A percentile compares a stretch with the other conserved stretches of the same genome.
phyloP scores from a whole-genome alignment of 2,113 vertebrate genomes.

The Limnothrissa miodon region DNA sequence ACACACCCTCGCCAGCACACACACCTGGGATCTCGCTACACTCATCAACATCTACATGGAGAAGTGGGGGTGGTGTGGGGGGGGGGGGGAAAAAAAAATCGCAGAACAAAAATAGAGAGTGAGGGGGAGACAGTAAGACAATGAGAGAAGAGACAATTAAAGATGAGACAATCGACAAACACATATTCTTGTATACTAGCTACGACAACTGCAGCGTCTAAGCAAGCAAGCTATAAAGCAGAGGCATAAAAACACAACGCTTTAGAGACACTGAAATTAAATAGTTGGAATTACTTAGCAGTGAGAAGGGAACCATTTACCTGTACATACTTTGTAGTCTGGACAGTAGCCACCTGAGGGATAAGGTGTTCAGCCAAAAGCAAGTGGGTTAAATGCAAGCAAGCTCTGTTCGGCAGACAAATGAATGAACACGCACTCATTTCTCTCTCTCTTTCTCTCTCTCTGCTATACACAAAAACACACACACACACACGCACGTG shows the following conservation, averaged over 20 bases:
- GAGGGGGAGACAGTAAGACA: conserved; percentile 5
- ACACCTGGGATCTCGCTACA: conserved; percentile 58
- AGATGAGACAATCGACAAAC: neutral
- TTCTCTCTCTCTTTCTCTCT: neutral
- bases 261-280: neutral
- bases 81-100: too few relatives aligned
- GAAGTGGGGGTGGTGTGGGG: neutral
- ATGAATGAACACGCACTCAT: neutral
- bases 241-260: neutral
- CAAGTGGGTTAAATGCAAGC: conserved; percentile 10
- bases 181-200: neutral
- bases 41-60: conserved; percentile 73
- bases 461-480: neutral
- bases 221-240: neutral
- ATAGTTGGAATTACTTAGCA: neutral
- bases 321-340: neutral
- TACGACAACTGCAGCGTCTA: neutral
- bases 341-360: neutral
- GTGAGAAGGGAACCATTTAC: neutral
- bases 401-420: neutral
- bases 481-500: neutral
- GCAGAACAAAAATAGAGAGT: neutral
- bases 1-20: conserved; percentile 68
- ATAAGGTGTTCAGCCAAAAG: neutral
- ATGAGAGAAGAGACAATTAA: conserved; percentile 26